These are phyloP conservation scores for Drosophila sp. DNA, from an alignment of 1,140 invertebrate genomes.

Conservation along the genomic window DNA sequence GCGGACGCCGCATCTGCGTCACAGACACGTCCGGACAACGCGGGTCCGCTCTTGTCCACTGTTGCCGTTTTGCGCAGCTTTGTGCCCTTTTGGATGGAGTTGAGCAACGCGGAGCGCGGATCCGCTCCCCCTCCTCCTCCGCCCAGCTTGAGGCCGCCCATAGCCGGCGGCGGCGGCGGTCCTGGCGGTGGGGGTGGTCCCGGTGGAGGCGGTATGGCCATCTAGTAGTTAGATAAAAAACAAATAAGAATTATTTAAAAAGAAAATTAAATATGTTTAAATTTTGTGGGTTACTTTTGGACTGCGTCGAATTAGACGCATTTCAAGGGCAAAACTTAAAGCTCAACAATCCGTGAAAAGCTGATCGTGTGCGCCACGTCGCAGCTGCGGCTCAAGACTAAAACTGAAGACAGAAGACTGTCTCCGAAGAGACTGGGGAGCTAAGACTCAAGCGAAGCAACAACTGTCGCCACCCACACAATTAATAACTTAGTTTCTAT, in stretches of 20 bases:
- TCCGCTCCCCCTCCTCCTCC: slow-evolving; percentile 85
- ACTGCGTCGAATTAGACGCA: slow-evolving; percentile 55
- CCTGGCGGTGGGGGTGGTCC: slow-evolving; percentile 88
- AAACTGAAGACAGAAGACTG: slow-evolving; percentile 16
- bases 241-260: neutral
- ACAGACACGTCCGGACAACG: slow-evolving; percentile 86
- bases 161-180: slow-evolving; percentile 87
- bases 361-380: slow-evolving; percentile 41
- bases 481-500: slow-evolving; percentile 68
- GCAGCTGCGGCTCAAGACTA: slow-evolving; percentile 56
- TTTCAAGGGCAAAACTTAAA: slow-evolving; percentile 10
- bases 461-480: slow-evolving; percentile 67
- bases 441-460: slow-evolving; percentile 23
- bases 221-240: slow-evolving; percentile 54
- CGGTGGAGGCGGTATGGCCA: slow-evolving; percentile 87
- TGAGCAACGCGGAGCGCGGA: slow-evolving; percentile 89
- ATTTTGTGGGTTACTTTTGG: slow-evolving; percentile 47
- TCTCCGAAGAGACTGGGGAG: neutral
- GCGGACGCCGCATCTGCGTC: slow-evolving; percentile 74
- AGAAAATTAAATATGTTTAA: neutral
- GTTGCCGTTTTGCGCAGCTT: slow-evolving; percentile 94
- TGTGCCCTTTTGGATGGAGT: slow-evolving; percentile 92
- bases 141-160: slow-evolving; percentile 81
- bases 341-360: slow-evolving; percentile 7
- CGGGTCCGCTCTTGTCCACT: slow-evolving; percentile 94